Evolutionary conservation across 2,888 invertebrate genomes (phyloP).

Genomic region (Tenthredo mesomela): DNA sequence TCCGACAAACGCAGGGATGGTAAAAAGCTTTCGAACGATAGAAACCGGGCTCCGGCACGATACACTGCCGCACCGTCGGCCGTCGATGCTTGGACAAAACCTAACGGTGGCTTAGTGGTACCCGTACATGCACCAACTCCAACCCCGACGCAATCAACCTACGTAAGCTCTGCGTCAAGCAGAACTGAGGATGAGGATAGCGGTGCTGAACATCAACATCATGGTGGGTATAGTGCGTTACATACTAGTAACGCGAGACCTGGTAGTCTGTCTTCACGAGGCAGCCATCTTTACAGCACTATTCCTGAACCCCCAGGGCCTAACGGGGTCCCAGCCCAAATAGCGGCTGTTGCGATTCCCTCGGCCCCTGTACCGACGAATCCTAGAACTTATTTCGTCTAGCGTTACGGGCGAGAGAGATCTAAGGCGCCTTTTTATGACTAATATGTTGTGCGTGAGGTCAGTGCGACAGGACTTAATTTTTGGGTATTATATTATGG

Average conservation of each 20-base stretch:
- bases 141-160: constrained; percentile 84
- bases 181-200: constrained; percentile 83
- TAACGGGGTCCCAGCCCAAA: constrained; percentile 56
- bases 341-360: constrained; percentile 56
- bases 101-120: constrained; percentile 71
- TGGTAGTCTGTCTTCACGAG: constrained; percentile 73
- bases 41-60: constrained; percentile 81
- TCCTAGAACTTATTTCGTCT: constrained; percentile 49
- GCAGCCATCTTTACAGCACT: constrained; percentile 75
- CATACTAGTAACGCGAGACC: constrained; percentile 68
- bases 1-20: constrained; percentile 76
- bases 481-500: neutral
- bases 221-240: constrained; percentile 79
- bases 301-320: constrained; percentile 74
- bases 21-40: constrained; percentile 60
- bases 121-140: constrained; percentile 80
- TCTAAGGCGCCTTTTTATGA: constrained; percentile 29
- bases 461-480: constrained; percentile 35
- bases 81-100: constrained; percentile 86
- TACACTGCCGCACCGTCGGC: constrained; percentile 88
- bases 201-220: constrained; percentile 81
- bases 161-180: constrained; percentile 80
- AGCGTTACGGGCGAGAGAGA: constrained; percentile 34
- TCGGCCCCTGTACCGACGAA: constrained; percentile 47
- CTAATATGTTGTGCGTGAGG: constrained; percentile 46